phyloP scores from a whole-genome alignment of 1,140 invertebrate genomes.

The Venturia canescens region DNA sequence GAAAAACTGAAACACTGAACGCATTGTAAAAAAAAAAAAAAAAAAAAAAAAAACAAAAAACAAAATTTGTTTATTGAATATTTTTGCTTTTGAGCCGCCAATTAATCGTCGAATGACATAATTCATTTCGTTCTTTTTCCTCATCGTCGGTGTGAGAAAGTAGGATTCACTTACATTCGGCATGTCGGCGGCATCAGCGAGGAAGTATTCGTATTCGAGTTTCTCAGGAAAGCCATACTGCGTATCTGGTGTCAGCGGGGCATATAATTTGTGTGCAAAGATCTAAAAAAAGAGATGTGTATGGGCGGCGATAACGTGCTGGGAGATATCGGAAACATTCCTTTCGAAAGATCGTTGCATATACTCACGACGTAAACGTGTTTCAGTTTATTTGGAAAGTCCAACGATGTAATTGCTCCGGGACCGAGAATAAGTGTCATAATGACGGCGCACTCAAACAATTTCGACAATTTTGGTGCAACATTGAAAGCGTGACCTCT shows the following conservation, averaged over 20 bases:
- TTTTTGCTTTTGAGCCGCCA: no score
- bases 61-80: no score
- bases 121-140: no score
- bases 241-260: constrained; percentile 51
- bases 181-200: constrained; percentile 57
- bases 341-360: neutral
- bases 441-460: neutral
- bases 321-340: neutral
- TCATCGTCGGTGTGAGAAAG: no score
- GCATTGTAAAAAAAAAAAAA: no score
- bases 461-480: no score
- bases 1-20: no score
- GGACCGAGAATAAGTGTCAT: neutral
- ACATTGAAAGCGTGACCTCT: no score
- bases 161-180: constrained; percentile 65
- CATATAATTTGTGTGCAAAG: constrained; percentile 62
- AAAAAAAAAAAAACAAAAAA: constrained; percentile 22
- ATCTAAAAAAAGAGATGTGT: constrained; percentile 52
- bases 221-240: constrained; percentile 53
- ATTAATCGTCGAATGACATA: no score
- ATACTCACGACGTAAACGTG: constrained; percentile 59
- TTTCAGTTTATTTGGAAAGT: constrained; percentile 44
- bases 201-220: constrained; percentile 61
- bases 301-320: neutral
- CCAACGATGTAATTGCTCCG: neutral